Conservation (phyloP, 2,888 invertebrate genomes). For the Erynnis tages region DNA sequence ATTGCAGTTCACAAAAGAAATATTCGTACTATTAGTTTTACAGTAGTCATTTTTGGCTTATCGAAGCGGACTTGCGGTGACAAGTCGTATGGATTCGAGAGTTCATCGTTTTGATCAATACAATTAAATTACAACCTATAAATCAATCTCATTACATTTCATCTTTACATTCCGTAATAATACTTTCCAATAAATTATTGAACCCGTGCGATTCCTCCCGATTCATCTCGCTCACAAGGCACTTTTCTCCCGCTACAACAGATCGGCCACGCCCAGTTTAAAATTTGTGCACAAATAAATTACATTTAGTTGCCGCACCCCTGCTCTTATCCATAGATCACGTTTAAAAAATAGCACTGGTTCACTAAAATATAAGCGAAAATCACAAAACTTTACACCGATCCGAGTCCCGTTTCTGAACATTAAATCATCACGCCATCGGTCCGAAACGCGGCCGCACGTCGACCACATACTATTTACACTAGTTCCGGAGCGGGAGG, state of each 20-base stretch:
- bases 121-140: conserved; percentile 37
- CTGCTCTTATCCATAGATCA: conserved; percentile 34
- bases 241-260: conserved; percentile 49
- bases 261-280: conserved; percentile 37
- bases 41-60: conserved; percentile 19
- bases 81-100: conserved; percentile 15
- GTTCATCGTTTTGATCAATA: conserved; percentile 33
- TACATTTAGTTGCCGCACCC: conserved; percentile 45
- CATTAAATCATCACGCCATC: conserved; percentile 12
- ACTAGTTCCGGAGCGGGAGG: neutral
- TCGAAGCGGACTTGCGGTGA: conserved; percentile 3
- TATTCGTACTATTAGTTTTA: conserved; percentile 3
- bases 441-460: neutral
- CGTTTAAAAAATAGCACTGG: conserved; percentile 38
- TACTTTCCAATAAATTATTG: conserved; percentile 56
- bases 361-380: conserved; percentile 29
- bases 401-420: neutral
- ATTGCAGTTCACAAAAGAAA: conserved; percentile 23
- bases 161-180: conserved; percentile 49
- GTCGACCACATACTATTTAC: neutral
- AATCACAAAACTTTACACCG: conserved; percentile 17
- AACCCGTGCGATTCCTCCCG: conserved; percentile 40
- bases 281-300: conserved; percentile 35
- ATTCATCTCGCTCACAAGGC: conserved; percentile 52
- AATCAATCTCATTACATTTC: conserved; percentile 46